Evolutionary conservation across 2,797 vertebrate genomes (phyloP).

Genomic region (Neosalanx taihuensis): DNA sequence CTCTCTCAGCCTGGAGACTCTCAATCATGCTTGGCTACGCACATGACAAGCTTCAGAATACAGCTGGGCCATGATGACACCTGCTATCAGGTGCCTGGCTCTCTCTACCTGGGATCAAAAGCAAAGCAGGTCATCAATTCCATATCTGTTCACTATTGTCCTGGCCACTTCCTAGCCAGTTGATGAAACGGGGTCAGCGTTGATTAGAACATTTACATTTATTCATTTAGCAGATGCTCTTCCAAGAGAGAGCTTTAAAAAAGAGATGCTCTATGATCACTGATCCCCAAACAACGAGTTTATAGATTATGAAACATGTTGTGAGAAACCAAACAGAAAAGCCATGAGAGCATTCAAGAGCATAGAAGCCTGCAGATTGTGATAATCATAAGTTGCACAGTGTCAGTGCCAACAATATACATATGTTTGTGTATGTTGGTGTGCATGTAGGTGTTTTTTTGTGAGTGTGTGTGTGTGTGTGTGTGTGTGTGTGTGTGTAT

Average conservation of each 20-base stretch:
- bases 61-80: constrained; percentile 8
- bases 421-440: neutral
- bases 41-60: constrained; percentile 17
- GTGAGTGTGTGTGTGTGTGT: constrained; percentile 2
- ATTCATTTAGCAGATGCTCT: too few species aligned
- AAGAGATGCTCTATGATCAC: too few species aligned
- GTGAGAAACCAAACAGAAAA: too few species aligned
- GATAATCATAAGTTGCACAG: too few species aligned
- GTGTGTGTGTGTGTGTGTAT: neutral
- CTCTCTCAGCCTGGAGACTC: constrained; percentile 31
- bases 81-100: constrained; percentile 9
- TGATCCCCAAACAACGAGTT: too few species aligned
- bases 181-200: too few species aligned
- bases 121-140: neutral
- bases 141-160: neutral
- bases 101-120: constrained; percentile 10
- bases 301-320: too few species aligned
- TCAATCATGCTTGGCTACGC: constrained; percentile 44
- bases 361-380: too few species aligned
- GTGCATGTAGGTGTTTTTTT: neutral
- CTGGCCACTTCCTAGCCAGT: too few species aligned
- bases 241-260: too few species aligned
- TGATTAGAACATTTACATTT: too few species aligned
- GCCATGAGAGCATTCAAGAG: too few species aligned
- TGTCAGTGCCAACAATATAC: neutral